Conservation (phyloP, 1,140 invertebrate species). For the Telenomus remus region DNA sequence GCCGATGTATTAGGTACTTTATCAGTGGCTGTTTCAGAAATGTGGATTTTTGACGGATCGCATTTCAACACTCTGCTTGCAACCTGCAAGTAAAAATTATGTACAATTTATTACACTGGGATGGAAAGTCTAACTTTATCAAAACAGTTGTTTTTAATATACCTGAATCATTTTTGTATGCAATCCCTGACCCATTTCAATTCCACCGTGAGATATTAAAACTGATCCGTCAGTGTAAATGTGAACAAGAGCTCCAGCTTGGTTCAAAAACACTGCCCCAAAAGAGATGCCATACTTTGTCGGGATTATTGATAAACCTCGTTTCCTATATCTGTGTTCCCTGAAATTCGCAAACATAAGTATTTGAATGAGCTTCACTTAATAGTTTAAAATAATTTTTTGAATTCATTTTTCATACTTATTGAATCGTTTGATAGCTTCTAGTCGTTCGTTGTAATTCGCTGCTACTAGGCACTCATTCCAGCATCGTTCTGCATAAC, state of each 20-base stretch:
- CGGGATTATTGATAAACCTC: slow-evolving; percentile 90
- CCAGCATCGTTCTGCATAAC: slow-evolving; percentile 88
- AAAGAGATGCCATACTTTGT: slow-evolving; percentile 95
- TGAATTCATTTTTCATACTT: slow-evolving; percentile 70
- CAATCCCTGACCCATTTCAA: slow-evolving; percentile 97
- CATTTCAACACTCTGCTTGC: slow-evolving; percentile 85
- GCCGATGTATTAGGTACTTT: slow-evolving; percentile 96
- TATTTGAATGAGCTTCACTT: too few species aligned
- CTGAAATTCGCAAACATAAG: slow-evolving; percentile 72
- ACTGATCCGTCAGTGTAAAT: slow-evolving; percentile 95
- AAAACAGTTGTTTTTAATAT: slow-evolving; percentile 9
- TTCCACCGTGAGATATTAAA: slow-evolving; percentile 91
- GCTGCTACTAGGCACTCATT: slow-evolving; percentile 85
- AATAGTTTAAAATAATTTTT: too few species aligned
- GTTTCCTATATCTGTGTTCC: slow-evolving; percentile 89
- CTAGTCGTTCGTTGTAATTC: slow-evolving; percentile 80
- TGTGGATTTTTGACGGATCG: slow-evolving; percentile 86
- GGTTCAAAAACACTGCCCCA: slow-evolving; percentile 87
- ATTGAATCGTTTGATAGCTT: slow-evolving; percentile 83
- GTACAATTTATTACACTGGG: slow-evolving; percentile 2
- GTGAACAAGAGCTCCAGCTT: slow-evolving; percentile 91
- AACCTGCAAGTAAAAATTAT: slow-evolving; percentile 70
- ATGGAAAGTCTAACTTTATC: slow-evolving; percentile 3
- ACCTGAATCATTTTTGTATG: slow-evolving; percentile 97
- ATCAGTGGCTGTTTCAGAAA: slow-evolving; percentile 91